Evolutionary conservation across 2,113 vertebrate species (phyloP).

Genomic region (Australoheros scitulus): DNA sequence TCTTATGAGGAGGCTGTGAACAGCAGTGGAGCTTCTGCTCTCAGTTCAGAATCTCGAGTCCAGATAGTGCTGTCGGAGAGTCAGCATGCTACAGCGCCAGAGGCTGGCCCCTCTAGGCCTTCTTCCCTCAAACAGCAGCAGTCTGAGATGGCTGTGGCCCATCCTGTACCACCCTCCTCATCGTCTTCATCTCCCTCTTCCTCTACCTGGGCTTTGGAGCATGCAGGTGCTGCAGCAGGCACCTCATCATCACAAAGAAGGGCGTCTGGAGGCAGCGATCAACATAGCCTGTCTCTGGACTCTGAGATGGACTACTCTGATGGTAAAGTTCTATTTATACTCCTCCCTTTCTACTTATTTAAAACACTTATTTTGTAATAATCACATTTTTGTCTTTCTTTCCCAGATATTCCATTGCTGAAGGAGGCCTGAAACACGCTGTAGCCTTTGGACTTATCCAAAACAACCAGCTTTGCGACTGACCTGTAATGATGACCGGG

Average conservation of each 20-base stretch:
- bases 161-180: constrained; percentile 81
- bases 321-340: constrained; percentile 77
- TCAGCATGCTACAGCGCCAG: constrained; percentile 76
- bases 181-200: constrained; percentile 71
- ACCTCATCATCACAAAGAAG: constrained; percentile 77
- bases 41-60: constrained; percentile 87
- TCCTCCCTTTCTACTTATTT: not conserved
- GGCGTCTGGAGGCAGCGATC: constrained; percentile 87
- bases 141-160: constrained; percentile 91
- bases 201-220: constrained; percentile 87
- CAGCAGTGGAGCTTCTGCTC: constrained; percentile 76
- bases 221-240: constrained; percentile 66
- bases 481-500: constrained; percentile 51
- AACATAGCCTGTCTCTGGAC: constrained; percentile 90
- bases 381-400: constrained; percentile 1
- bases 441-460: constrained; percentile 37
- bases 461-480: constrained; percentile 34
- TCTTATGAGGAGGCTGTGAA: constrained; percentile 97
- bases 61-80: constrained; percentile 94
- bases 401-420: constrained; percentile 93
- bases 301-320: constrained; percentile 93
- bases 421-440: constrained; percentile 90
- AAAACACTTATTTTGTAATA: not conserved
- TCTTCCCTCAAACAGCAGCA: constrained; percentile 81
- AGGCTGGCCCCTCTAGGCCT: constrained; percentile 79